Evolutionary conservation across 2,888 invertebrate genomes (phyloP), one percentile per base, ranked within the genome.

Genomic region (Coleophora flavipennella): DNA sequence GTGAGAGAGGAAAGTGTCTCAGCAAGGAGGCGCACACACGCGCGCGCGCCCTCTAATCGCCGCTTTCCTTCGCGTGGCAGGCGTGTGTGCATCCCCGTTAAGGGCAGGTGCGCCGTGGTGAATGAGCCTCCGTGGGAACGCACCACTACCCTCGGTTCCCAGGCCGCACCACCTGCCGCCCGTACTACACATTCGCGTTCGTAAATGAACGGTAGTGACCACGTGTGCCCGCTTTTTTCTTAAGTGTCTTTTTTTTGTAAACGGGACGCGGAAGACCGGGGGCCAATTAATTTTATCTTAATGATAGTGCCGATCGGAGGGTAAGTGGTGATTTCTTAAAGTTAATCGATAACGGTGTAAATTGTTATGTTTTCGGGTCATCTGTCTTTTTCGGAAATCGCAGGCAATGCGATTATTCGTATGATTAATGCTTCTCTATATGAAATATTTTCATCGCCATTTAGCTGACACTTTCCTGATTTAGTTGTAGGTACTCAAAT

Each of bases 191-290:
- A 81, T 83, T 81, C 80, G 81, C 80, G 74, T 74, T 74, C 78
- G 80, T 81, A 83, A 83, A 79, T 79, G 83, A 81, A 83, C 83
- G 83, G 84, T 84, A 83, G 80, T 84, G 83, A 79, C 83, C 84
- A 84, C 84, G 84, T 84, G 81, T 76, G 68, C 62, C 59, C 62
- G 59, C 61, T 73, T 74, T 75, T 79, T 79, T 76, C 68, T 64
- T 66, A 20, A 20, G 20, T 20, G 20, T 20, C 20, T 6, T 20
- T 20, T n/a, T 20, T 20, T 20, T 20, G 20, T 20, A 20, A 20
- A 20, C 60, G 48, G 55, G 64, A 76, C 72, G 75, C 81, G 83
- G 81, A 83, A 84, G 78, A 77, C 76, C 73, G 71, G 70, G 43
- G 50, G 55, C 66, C 72, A 72, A 79, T 79, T 78, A 78, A 79